A percentile compares a stretch with the other conserved stretches of the same genome.
Conservation (phyloP, 2,113 vertebrate species). For the Hippocampus barbouri region DNA sequence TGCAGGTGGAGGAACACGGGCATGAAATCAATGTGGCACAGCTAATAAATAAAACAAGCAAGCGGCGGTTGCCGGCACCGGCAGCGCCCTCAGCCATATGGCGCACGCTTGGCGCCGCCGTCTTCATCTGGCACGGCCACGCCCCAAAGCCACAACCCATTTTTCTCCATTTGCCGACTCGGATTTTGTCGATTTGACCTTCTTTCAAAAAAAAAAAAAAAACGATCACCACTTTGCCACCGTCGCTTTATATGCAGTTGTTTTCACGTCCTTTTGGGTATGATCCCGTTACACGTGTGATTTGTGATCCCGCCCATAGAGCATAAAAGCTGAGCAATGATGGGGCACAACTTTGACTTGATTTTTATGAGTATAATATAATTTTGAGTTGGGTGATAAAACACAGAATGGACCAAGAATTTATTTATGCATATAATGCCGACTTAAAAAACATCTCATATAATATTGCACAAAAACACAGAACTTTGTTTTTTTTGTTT, state of each 20-base stretch:
- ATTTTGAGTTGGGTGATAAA: neutral
- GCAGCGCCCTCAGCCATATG: slow-evolving; percentile 43
- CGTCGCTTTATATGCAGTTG: neutral
- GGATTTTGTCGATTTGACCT: slow-evolving; percentile 11
- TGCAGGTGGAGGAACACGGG: slow-evolving; percentile 56
- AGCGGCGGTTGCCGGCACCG: slow-evolving; percentile 35
- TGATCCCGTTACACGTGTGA: neutral
- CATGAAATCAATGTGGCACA: slow-evolving; percentile 63
- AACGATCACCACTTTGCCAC: slow-evolving; percentile 8
- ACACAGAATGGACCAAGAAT: neutral
- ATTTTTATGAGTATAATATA: neutral
- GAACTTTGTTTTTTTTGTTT: no score
- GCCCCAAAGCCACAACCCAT: slow-evolving; percentile 25
- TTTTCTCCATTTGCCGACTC: slow-evolving; percentile 15
- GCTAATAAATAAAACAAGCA: slow-evolving; percentile 66
- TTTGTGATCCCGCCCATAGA: neutral
- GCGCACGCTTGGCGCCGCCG: slow-evolving; percentile 25
- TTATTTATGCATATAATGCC: no score
- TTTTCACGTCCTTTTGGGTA: neutral
- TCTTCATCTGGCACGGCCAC: slow-evolving; percentile 25
- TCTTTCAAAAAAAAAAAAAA: slow-evolving; percentile 4
- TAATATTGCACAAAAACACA: no score
- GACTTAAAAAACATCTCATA: no score
- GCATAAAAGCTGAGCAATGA: neutral
- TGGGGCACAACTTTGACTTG: neutral